These are phyloP conservation scores for Deroplatys truncata DNA, from an alignment of 2,888 invertebrate genomes.

Conservation along the genomic window DNA sequence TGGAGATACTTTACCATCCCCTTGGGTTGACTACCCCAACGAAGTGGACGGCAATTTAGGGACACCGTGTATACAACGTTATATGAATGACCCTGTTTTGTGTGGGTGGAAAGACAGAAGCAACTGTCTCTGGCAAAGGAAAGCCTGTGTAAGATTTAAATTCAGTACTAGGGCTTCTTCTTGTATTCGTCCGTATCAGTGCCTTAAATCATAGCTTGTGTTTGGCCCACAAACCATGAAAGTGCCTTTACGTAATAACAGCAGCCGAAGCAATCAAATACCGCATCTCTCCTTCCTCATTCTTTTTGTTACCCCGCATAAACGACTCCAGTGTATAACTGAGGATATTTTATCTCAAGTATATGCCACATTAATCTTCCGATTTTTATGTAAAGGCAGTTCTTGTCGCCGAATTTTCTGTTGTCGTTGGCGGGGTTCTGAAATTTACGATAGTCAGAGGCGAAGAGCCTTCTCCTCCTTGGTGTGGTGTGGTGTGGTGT, in stretches of 20 bases:
- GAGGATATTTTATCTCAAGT: not conserved
- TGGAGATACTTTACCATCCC: too few relatives aligned
- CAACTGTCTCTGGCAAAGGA: not conserved
- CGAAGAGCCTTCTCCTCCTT: too few relatives aligned
- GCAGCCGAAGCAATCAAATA: not conserved
- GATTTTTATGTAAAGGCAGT: not conserved
- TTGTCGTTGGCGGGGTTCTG: not conserved
- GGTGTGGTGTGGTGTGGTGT: too few relatives aligned
- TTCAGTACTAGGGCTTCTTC: not conserved
- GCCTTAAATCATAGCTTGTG: not conserved
- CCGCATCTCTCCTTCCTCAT: not conserved
- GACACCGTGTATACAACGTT: too few relatives aligned
- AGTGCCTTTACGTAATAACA: not conserved
- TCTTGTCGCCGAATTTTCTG: not conserved
- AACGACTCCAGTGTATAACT: not conserved
- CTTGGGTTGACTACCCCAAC: too few relatives aligned
- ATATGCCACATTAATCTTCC: not conserved
- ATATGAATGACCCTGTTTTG: too few relatives aligned
- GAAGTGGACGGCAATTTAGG: too few relatives aligned
- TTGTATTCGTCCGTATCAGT: not conserved
- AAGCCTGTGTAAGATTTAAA: not conserved
- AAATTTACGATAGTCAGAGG: not conserved
- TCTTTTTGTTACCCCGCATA: not conserved
- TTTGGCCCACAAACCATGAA: not conserved
- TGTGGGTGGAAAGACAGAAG: not conserved